Conservation (phyloP, 1,140 invertebrate species). For the silkworm (Bombyx mori) region DNA sequence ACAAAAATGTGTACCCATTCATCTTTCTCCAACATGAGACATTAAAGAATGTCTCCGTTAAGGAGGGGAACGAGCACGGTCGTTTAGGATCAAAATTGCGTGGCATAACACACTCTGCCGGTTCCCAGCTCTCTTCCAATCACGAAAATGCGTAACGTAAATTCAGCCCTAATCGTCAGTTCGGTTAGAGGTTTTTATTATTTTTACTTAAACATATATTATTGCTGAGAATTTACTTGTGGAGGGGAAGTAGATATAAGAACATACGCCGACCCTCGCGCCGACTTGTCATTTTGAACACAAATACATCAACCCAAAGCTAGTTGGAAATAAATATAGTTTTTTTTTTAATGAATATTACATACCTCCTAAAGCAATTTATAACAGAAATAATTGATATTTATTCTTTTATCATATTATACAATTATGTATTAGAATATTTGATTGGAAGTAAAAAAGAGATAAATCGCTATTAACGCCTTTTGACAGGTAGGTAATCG, state of each 20-base stretch:
- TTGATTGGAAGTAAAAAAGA: too few relatives aligned
- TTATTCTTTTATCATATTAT: too few relatives aligned
- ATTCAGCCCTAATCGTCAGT: constrained; percentile 29
- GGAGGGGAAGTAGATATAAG: constrained; percentile 29
- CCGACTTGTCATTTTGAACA: too few relatives aligned
- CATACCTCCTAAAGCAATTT: too few relatives aligned
- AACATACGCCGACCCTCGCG: constrained; percentile 11
- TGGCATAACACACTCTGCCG: constrained; percentile 27
- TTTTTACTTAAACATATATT: constrained; percentile 49
- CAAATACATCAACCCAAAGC: too few relatives aligned
- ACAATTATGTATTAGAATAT: too few relatives aligned
- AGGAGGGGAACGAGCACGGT: constrained; percentile 52
- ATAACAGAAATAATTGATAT: too few relatives aligned
- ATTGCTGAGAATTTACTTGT: constrained; percentile 32
- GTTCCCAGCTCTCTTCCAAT: constrained; percentile 21
- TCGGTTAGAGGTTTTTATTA: constrained; percentile 24
- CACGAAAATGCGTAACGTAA: constrained; percentile 19
- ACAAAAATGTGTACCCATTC: constrained; percentile 65
- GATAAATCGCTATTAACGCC: too few relatives aligned
- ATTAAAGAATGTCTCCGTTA: constrained; percentile 66
- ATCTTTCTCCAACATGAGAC: constrained; percentile 65
- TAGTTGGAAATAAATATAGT: too few relatives aligned
- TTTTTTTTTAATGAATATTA: too few relatives aligned
- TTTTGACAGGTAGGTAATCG: too few relatives aligned
- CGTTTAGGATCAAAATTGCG: constrained; percentile 40